Evolutionary conservation across 2,888 invertebrate genomes (phyloP).

Genomic region (Agrochola lota): DNA sequence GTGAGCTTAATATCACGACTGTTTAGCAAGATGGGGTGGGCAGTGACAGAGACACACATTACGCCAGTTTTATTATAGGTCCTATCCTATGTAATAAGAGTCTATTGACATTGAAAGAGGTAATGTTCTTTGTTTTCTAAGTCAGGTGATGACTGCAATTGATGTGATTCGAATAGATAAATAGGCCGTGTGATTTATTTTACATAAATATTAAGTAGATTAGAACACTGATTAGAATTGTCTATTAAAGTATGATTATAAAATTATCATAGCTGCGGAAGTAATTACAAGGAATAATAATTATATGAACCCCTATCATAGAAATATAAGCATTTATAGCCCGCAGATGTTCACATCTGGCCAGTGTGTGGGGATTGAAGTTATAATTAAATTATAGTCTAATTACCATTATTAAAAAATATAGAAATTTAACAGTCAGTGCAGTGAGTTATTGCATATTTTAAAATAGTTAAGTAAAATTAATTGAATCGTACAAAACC

Average conservation of each 20-base stretch:
- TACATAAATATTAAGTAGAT: background rate
- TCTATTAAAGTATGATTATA: background rate
- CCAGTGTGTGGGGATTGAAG: background rate
- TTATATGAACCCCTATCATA: constrained; percentile 12
- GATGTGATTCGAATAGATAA: constrained; percentile 20
- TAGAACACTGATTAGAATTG: background rate
- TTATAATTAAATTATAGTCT: background rate
- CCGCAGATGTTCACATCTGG: constrained; percentile 3
- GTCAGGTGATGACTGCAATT: background rate
- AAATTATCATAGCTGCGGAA: background rate
- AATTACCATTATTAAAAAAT: background rate
- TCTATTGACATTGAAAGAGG: background rate
- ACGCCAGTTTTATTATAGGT: background rate
- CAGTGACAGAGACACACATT: background rate
- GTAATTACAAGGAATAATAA: constrained; percentile 26
- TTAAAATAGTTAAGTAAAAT: constrained; percentile 7
- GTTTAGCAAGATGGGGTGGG: too few species aligned
- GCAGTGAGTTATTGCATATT: background rate
- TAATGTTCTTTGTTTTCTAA: constrained; percentile 14
- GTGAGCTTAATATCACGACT: constrained; percentile 80
- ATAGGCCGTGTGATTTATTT: background rate
- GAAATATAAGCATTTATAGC: background rate
- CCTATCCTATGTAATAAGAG: background rate
- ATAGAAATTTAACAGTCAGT: background rate
- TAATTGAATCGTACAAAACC: background rate